Base-by-base conservation (phyloP, 2,888 invertebrate genomes). In the Oscheius onirici region DNA sequence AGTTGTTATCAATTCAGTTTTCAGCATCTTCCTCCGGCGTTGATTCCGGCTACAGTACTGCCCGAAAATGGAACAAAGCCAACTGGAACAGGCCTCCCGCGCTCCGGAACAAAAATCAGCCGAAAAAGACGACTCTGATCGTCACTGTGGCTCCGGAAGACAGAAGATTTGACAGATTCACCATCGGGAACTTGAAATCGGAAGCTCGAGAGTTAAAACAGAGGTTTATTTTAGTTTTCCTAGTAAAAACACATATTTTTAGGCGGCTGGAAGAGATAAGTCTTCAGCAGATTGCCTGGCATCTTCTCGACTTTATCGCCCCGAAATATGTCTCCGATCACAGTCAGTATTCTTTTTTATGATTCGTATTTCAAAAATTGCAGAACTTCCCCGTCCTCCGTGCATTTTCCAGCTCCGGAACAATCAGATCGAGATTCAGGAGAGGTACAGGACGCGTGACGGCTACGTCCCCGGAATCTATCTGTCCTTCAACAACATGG, bases 31-130 rank as follows among this genome's bases (percentile, higher is more conserved):
- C 41, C 15, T 41, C 58, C 1, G 58, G 41, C 41, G 63, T 63
- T 2, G 63, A 63, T n/a, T 63, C 63, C 20, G 63, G 63, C 3
- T 63, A 63, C 49, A 63, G 17, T n/a, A 49, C 63, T 3, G 63
- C 63, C 3, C 46, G 63, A 3, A 24, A 20, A 34, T 34, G 34
- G 34, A 34, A 49, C 10, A 49, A 20, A 17, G 17, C 34, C 5
- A 34, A 34, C 34, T 34, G 34, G 34, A 34, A 34, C 34, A 34
- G 8, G 34, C 34, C 34, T 15, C 20, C 17, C 2, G 17, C 49
- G 10, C 15, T 17, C 6, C 15, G 49, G 17, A 17, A 15, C 10
- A 17, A 49, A 17, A 49, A 49, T 49, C 49, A 49, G 17, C 49
- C 22, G 17, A 49, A 22, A 6, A 49, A 17, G 17, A 49, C 17